A percentile compares a stretch with the other conserved stretches of the same genome.
phyloP scores from a whole-genome alignment of 1,140 invertebrate genomes.

The Marisa cornuarietis region DNA sequence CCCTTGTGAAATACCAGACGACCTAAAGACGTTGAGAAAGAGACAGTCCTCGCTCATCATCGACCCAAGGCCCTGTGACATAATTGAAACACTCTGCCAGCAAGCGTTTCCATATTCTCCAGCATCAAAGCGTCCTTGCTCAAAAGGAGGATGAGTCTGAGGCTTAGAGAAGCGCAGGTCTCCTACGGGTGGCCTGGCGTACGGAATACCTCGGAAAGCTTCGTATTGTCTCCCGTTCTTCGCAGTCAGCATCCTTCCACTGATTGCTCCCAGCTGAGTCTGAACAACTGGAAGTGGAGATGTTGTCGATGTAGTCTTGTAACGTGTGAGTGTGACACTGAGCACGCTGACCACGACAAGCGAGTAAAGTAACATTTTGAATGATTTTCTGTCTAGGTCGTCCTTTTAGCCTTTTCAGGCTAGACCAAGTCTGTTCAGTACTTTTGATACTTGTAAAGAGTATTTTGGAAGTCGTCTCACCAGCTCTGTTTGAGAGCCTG shows the following conservation, averaged over 20 bases:
- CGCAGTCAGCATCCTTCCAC: neutral
- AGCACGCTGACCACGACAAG: too few relatives aligned
- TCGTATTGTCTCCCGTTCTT: neutral
- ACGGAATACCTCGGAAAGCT: slow-evolving; percentile 74
- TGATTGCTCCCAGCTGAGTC: neutral
- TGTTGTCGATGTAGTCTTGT: too few relatives aligned
- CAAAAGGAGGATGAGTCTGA: neutral
- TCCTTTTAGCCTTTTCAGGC: too few relatives aligned
- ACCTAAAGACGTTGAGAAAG: slow-evolving; percentile 87
- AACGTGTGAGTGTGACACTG: too few relatives aligned
- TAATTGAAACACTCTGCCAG: neutral
- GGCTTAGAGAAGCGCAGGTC: slow-evolving; percentile 70
- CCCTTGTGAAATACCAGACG: slow-evolving; percentile 52
- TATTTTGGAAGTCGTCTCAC: too few relatives aligned
- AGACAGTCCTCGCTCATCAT: slow-evolving; percentile 84
- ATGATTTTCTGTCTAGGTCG: too few relatives aligned
- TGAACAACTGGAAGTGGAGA: too few relatives aligned
- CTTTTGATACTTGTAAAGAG: too few relatives aligned
- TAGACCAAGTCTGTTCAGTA: too few relatives aligned
- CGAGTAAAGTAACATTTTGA: too few relatives aligned
- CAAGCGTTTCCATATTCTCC: neutral
- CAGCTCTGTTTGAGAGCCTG: too few relatives aligned
- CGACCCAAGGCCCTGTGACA: too few relatives aligned
- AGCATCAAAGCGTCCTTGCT: neutral
- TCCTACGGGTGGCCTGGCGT: slow-evolving; percentile 73